Percentiles rank a stretch among this genome's conserved stretches.
Conservation (phyloP, 2,888 invertebrate species). For the Stenodema calcarata region DNA sequence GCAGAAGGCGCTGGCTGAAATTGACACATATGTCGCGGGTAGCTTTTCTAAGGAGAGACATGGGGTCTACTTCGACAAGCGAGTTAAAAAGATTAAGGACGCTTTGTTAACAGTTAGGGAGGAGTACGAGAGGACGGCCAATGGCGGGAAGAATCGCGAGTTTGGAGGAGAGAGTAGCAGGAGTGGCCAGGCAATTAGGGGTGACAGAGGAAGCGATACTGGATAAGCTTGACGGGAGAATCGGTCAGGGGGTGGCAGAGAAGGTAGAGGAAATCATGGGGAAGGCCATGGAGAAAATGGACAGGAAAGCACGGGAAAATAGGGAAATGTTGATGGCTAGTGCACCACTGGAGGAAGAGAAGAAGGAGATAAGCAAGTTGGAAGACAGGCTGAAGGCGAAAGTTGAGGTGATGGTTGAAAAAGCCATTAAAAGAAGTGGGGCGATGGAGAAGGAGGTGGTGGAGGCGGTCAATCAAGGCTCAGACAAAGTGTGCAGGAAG, state of each 20-base stretch:
- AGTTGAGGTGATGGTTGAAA: background rate
- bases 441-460: background rate
- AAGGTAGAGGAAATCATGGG: background rate
- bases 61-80: too few relatives aligned
- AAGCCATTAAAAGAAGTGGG: background rate
- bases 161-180: background rate
- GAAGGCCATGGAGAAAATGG: background rate
- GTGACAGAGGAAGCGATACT: background rate
- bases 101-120: too few relatives aligned
- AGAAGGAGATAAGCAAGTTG: background rate
- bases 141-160: too few relatives aligned
- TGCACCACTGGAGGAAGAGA: background rate
- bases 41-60: too few relatives aligned
- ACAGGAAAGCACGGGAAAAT: background rate
- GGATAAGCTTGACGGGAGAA: background rate
- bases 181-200: background rate
- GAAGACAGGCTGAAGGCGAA: background rate
- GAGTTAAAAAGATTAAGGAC: too few relatives aligned
- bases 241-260: background rate
- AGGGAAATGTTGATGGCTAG: background rate
- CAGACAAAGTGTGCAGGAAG: background rate
- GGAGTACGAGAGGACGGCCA: too few relatives aligned
- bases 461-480: background rate
- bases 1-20: background rate
- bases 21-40: too few relatives aligned